These are phyloP conservation scores for Margaritifera margaritifera DNA, from an alignment of 2,888 invertebrate species.

Conservation along the genomic window DNA sequence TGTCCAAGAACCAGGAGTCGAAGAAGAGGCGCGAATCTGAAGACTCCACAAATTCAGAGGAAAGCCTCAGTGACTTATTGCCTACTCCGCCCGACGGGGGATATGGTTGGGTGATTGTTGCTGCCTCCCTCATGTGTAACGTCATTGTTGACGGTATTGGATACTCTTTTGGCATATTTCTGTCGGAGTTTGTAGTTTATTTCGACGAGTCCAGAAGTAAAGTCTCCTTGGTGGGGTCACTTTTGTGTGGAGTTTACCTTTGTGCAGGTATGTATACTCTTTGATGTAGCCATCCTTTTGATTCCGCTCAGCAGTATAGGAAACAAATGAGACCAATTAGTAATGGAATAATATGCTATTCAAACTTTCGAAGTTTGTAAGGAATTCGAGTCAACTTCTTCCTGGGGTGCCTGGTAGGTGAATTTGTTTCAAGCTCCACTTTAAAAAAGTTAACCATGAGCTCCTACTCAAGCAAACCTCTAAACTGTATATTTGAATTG, in stretches of 20 bases:
- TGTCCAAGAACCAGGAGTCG: slow-evolving; percentile 6
- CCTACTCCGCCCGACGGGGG: slow-evolving; percentile 79
- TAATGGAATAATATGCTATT: too few relatives aligned
- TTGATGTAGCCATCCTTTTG: too few relatives aligned
- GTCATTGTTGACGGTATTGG: slow-evolving; percentile 95
- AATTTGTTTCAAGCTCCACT: too few relatives aligned
- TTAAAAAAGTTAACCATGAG: too few relatives aligned
- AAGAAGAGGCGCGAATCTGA: slow-evolving; percentile 39
- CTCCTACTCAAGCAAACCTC: too few relatives aligned
- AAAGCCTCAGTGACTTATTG: slow-evolving; percentile 59
- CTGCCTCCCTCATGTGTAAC: slow-evolving; percentile 93
- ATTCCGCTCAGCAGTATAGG: too few relatives aligned
- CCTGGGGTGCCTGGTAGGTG: too few relatives aligned
- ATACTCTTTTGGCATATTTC: slow-evolving; percentile 88
- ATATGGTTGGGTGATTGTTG: slow-evolving; percentile 94
- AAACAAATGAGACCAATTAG: too few relatives aligned
- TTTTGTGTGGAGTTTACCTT: slow-evolving; percentile 92
- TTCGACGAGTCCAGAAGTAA: slow-evolving; percentile 85
- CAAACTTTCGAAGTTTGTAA: too few relatives aligned
- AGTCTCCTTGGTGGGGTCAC: slow-evolving; percentile 89
- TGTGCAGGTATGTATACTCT: slow-evolving; percentile 80
- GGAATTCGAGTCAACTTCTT: too few relatives aligned
- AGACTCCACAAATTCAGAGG: slow-evolving; percentile 47
- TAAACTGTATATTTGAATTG: too few relatives aligned
- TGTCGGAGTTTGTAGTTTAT: slow-evolving; percentile 79